Percentiles rank a stretch among this genome's conserved stretches.
phyloP scores from a whole-genome alignment of 2,888 invertebrate genomes.

The Lepas anatifera region DNA sequence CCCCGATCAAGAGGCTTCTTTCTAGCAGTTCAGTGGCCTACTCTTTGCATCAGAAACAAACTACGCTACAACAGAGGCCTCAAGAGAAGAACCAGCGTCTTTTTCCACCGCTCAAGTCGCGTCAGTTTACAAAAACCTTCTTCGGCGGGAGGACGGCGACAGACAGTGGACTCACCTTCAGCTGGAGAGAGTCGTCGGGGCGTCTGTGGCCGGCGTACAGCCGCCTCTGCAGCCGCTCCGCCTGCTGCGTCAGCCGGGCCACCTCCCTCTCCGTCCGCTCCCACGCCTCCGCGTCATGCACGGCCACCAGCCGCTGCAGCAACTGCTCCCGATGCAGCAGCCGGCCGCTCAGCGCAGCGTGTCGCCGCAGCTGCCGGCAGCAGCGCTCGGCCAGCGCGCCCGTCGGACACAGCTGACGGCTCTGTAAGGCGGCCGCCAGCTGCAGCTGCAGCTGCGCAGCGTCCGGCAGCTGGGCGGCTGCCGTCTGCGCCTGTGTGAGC shows the following conservation, averaged over 20 bases:
- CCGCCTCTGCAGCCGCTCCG: neutral
- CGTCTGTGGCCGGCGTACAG: neutral
- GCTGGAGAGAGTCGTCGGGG: neutral
- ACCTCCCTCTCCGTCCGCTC: slow-evolving; percentile 85
- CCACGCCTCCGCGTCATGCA: slow-evolving; percentile 91
- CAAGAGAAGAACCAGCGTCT: no score
- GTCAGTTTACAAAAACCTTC: no score
- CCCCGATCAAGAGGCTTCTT: no score
- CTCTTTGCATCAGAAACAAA: no score
- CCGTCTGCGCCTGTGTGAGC: slow-evolving; percentile 91
- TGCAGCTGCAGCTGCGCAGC: slow-evolving; percentile 91
- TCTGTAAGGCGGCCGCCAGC: slow-evolving; percentile 84
- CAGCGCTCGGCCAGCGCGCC: slow-evolving; percentile 82
- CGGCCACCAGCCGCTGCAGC: slow-evolving; percentile 76
- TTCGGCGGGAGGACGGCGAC: no score
- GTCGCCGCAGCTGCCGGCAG: slow-evolving; percentile 42
- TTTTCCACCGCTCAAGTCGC: no score
- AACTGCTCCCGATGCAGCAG: slow-evolving; percentile 29
- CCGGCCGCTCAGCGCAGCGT: neutral
- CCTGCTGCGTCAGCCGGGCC: slow-evolving; percentile 45
- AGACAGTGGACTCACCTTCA: neutral
- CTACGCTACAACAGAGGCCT: no score
- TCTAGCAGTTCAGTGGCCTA: no score
- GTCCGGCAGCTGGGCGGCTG: slow-evolving; percentile 93
- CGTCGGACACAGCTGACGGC: slow-evolving; percentile 68